A percentile compares a stretch with the other conserved stretches of the same genome.
Conservation (phyloP, 2,888 invertebrate genomes). For the Sphaerolaimus hirsutus region DNA sequence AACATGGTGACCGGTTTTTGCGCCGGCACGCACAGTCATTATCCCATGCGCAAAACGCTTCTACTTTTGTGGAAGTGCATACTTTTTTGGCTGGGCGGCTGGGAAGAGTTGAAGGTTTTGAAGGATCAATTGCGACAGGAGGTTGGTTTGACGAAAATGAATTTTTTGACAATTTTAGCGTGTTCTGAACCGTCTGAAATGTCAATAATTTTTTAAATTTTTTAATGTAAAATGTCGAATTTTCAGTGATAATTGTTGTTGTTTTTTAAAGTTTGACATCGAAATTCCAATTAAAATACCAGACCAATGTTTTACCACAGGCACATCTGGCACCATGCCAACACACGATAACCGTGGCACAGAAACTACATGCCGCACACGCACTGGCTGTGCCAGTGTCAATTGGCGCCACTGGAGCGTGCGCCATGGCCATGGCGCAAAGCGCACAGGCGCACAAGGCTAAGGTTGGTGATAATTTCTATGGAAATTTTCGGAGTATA, state of each 20-base stretch:
- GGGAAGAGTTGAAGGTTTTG: conserved; percentile 44
- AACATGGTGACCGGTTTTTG: conserved; percentile 90
- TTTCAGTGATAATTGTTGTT: too few relatives aligned
- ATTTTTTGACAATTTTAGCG: too few relatives aligned
- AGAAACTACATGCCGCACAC: conserved; percentile 73
- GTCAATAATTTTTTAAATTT: too few relatives aligned
- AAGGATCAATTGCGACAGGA: conserved; percentile 1
- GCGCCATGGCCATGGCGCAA: not conserved
- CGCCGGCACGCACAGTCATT: conserved; percentile 78
- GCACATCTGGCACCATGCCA: conserved; percentile 53
- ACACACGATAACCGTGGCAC: conserved; percentile 78
- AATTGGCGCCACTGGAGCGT: conserved; percentile 31
- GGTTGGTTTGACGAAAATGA: conserved; percentile 34
- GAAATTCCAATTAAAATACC: too few relatives aligned
- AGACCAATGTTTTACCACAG: too few relatives aligned
- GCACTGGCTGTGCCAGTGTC: conserved; percentile 44
- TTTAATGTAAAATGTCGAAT: too few relatives aligned
- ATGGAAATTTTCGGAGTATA: too few relatives aligned
- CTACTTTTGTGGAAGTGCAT: conserved; percentile 82
- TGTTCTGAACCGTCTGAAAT: too few relatives aligned
- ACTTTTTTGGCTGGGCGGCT: conserved; percentile 62
- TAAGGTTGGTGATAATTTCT: too few relatives aligned
- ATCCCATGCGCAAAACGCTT: conserved; percentile 92
- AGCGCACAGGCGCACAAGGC: too few relatives aligned
- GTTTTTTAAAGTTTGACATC: too few relatives aligned